Base-by-base conservation (phyloP, 2,797 vertebrate species). In the Champsocephalus gunnari region DNA sequence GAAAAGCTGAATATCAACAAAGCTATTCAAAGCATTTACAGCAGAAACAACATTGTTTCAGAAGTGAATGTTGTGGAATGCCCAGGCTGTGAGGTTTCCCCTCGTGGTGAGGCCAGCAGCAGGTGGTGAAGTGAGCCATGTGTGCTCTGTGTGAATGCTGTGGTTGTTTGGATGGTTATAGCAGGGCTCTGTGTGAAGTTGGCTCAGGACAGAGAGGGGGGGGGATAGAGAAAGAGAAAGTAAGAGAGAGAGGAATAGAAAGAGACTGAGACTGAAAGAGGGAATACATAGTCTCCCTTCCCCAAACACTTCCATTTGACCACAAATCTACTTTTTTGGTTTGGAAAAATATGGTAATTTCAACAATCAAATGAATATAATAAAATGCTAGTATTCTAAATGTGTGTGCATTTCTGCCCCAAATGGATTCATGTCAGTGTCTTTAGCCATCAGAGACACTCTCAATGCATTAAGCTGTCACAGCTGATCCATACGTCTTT, bases 101-200 rank as follows among this genome's bases (percentile, higher is more conserved):
- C 61, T 88, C 80, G 87, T 88, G 83, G 83, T 5, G 83, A 69
- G 82, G 87, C 87, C 86, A 88, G 77, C 71, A 84, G 86, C 92
- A 92, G 90, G 91, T 92, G 93, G 89, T 87, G 84, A 76, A 86
- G 75, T 32, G 79, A 88, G 87, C 80, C 87, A 79, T 89, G 91
- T 88, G 88, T 44, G 48, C 84, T 77, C 73, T 83, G 89, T 89
- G 89, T 95, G 88, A 94, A 94, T 93, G 87, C 89, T 84, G 85
- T 64, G 87, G 71, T 93, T 95, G 94, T 95, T 94, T 88, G 75
- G 81, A 83, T 76, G 73, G 78, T 80, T 86, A 93, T 86, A 93
- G 90, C 92, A 51, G 81, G 48, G 66, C 89, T 93, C 92, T 93
- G 92, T 95, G 92, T 92, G 88, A 91, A 77, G 57, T 76, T 86